Evolutionary conservation across 2,113 vertebrate species (phyloP).

Genomic region (Benitochromis conjunctus): DNA sequence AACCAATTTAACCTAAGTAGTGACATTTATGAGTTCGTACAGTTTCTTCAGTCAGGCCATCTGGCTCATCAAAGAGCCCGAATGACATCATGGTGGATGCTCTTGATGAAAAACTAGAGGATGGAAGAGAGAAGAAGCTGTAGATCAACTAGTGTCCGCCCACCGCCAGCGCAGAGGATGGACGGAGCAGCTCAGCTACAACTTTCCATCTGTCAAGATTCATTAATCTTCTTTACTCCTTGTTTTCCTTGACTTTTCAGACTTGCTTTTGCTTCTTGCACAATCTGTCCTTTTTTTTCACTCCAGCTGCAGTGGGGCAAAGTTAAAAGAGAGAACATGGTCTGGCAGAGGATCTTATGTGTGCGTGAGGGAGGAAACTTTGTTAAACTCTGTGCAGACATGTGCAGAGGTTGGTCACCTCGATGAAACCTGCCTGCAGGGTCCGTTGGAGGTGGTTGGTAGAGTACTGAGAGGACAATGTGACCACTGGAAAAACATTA

Average conservation of each 20-base stretch:
- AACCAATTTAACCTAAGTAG: background rate
- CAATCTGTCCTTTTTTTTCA: slow-evolving; percentile 12
- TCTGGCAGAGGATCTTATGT: background rate
- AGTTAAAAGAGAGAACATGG: slow-evolving; percentile 3
- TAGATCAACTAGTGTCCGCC: background rate
- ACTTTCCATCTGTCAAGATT: background rate
- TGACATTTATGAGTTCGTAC: background rate
- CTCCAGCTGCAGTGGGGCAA: background rate
- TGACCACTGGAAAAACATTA: slow-evolving; percentile 10
- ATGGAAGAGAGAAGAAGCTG: background rate
- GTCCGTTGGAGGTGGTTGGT: background rate
- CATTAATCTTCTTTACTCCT: slow-evolving; percentile 5
- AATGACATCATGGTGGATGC: background rate
- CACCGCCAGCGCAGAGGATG: background rate
- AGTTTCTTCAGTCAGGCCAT: background rate
- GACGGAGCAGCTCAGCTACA: background rate
- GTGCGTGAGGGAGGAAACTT: background rate
- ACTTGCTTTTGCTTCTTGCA: slow-evolving; percentile 18
- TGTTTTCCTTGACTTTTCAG: background rate
- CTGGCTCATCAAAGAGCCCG: background rate
- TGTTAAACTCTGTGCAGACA: background rate
- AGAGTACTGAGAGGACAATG: background rate
- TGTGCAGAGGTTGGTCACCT: slow-evolving; percentile 22
- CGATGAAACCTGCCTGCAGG: background rate
- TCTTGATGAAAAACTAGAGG: background rate